Evolutionary conservation across 2,888 invertebrate species (phyloP).

Genomic region (Metallyticus violacea): DNA sequence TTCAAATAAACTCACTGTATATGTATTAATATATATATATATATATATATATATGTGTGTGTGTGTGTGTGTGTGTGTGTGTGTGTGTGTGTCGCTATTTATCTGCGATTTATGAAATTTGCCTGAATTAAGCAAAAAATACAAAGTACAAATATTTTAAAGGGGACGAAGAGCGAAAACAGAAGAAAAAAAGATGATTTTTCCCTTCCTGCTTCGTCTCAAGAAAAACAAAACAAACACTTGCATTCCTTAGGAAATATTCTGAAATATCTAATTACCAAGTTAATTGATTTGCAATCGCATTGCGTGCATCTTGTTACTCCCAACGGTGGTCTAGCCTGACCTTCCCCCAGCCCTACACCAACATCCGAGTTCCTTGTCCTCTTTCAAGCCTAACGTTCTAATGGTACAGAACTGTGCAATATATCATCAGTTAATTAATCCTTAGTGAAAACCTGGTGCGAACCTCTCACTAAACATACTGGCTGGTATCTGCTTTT

Average conservation of each 20-base stretch:
- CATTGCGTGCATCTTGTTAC: neutral
- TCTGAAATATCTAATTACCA: neutral
- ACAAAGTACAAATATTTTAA: no score
- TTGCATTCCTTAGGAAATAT: neutral
- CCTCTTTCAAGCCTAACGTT: no score
- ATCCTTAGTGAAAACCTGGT: neutral
- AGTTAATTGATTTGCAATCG: neutral
- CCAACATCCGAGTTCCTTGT: neutral
- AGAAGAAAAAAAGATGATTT: neutral
- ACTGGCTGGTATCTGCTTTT: neutral
- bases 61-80: no score
- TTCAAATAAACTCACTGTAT: no score
- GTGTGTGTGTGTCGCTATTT: no score
- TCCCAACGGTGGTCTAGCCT: neutral
- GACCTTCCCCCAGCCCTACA: neutral
- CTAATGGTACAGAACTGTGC: neutral
- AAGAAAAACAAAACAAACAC: neutral
- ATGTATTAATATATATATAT: no score
- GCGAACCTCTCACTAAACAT: neutral
- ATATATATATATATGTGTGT: no score
- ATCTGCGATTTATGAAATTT: no score
- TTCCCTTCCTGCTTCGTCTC: neutral
- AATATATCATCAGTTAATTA: neutral
- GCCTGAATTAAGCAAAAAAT: no score
- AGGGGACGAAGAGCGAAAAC: neutral